Conservation (phyloP, 2,113 vertebrate species). For the Mobula birostris region DNA sequence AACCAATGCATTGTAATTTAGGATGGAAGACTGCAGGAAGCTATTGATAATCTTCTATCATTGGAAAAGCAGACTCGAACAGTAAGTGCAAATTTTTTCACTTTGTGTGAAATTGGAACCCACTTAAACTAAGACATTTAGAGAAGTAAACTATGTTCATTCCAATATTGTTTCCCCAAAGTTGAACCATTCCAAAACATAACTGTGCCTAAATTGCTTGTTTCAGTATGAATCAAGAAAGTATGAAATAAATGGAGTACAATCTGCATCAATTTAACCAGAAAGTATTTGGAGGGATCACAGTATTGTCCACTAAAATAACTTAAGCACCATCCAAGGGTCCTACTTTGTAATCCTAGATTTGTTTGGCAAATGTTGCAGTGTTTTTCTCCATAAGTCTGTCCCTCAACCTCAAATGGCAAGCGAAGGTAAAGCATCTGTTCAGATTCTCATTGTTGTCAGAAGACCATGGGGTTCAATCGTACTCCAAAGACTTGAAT, state of each 20-base stretch:
- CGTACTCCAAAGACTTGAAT: not conserved
- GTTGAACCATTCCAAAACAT: not conserved
- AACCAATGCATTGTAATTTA: slow-evolving; percentile 50
- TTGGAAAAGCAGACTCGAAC: slow-evolving; percentile 96
- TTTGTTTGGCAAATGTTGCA: not conserved
- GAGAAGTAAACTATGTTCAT: not conserved
- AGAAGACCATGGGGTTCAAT: not conserved
- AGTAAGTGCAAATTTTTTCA: slow-evolving; percentile 56
- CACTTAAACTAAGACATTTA: not conserved
- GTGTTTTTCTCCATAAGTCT: not conserved
- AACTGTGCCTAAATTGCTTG: not conserved
- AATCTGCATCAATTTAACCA: not conserved
- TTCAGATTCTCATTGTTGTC: not conserved
- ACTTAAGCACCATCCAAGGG: not conserved
- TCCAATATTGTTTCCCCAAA: not conserved
- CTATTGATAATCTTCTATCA: slow-evolving; percentile 85
- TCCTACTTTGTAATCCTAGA: not conserved
- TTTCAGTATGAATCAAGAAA: not conserved
- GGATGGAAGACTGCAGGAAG: slow-evolving; percentile 94
- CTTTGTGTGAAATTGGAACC: not conserved
- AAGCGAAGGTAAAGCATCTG: not conserved
- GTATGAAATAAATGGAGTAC: not conserved
- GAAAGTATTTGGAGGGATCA: not conserved
- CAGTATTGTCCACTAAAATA: not conserved
- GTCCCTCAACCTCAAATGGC: not conserved